phyloP scores from a whole-genome alignment of 2,888 invertebrate genomes.

The Drosophila fulvimacula region DNA sequence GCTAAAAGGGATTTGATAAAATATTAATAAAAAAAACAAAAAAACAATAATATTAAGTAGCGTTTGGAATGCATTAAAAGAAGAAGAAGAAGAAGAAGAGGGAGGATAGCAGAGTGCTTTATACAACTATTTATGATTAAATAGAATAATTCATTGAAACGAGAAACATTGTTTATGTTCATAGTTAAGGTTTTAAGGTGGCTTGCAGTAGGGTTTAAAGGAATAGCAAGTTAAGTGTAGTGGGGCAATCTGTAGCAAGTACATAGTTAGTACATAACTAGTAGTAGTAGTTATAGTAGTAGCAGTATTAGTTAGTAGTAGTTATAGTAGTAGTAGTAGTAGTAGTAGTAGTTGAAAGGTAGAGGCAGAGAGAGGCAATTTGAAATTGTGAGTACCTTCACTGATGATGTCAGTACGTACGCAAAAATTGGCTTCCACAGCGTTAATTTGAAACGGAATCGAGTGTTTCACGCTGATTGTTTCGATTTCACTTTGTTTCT shows the following conservation, averaged over 20 bases:
- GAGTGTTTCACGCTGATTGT: constrained; percentile 41
- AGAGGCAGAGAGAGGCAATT: constrained; percentile 55
- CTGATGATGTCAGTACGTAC: constrained; percentile 64
- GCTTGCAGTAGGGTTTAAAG: constrained; percentile 36
- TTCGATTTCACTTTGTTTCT: constrained; percentile 43
- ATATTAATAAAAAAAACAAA: constrained; percentile 6
- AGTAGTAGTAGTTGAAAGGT: constrained; percentile 39
- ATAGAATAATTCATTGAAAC: constrained; percentile 19
- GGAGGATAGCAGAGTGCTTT: constrained; percentile 38
- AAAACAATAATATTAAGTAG: constrained; percentile 20
- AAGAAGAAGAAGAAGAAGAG: neutral
- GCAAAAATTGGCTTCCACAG: constrained; percentile 51
- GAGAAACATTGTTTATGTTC: constrained; percentile 14
- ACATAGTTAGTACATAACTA: constrained; percentile 38
- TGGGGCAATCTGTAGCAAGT: constrained; percentile 45
- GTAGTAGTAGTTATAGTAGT: constrained; percentile 35
- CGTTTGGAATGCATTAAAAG: constrained; percentile 5
- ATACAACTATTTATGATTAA: constrained; percentile 28
- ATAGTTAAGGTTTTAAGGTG: constrained; percentile 22
- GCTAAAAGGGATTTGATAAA: constrained; percentile 12
- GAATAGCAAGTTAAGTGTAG: constrained; percentile 39
- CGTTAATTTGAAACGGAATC: constrained; percentile 41
- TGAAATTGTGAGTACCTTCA: constrained; percentile 65
- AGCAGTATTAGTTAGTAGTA: constrained; percentile 49
- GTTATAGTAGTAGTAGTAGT: constrained; percentile 35